Evolutionary conservation across 2,888 invertebrate genomes (phyloP), one percentile per base, ranked within the genome.

Genomic region (Netelia inedita): DNA sequence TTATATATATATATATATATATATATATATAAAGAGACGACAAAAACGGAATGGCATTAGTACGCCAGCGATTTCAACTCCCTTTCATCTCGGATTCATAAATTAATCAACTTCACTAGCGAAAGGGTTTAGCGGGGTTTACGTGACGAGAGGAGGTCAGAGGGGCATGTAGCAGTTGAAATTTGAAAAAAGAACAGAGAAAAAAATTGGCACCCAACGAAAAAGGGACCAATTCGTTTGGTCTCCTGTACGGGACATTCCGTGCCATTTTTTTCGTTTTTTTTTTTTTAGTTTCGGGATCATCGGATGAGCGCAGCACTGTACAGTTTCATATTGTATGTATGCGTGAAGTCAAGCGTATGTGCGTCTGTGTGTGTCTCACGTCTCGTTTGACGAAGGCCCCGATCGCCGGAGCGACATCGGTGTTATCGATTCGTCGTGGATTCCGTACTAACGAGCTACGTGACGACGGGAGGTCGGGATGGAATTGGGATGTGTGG

Each of bases 391-490:
- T 79, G 23, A 71, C 71, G 72, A 65, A 72, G 53, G 69, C 61
- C 55, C 71, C 72, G 79, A 79, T 79, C 71, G 65, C 55, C 63
- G 71, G 16, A 79, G 71, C 71, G 79, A 79, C 79, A 79, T n/a
- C 19, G 9, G 72, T 46, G 79, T 79, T 79, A 79, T 79, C 79
- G 79, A 79, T 79, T 79, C 53, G 72, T 72, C 55, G 55, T 6
- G 73, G 57, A 19, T 19, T 57, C 23, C 28, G 72, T 63, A 72
- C 79, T 79, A 79, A 79, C 79, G 79, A 79, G 79, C 63, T 79
- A 71, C 79, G 71, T 72, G 79, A 79, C 79, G 71, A 72, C 71
- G 71, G 71, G 63, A 72, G 72, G 63, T 63, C 53, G 71, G 65
- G 21, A 23, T 61, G 55, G 72, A 55, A 71, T 53, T 43, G 78